Conservation (phyloP, 2,113 vertebrate species). For the Notothenia rossii region DNA sequence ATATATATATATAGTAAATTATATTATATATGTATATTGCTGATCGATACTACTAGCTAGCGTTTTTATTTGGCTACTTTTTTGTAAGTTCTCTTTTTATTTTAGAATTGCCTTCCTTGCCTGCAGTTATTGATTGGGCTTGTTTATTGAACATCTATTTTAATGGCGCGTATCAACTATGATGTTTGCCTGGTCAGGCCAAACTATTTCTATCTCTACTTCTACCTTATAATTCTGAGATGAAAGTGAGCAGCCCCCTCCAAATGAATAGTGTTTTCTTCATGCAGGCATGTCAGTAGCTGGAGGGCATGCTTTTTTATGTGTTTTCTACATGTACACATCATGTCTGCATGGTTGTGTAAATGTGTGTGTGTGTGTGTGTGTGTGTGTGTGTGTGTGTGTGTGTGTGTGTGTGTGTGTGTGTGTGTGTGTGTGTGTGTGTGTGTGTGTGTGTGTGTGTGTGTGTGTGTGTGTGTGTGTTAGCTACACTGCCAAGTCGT, state of each 20-base stretch:
- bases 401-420: conserved; percentile 11
- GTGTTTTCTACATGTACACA: conserved; percentile 22
- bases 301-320: background rate
- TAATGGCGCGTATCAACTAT: too few species aligned
- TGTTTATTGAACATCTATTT: background rate
- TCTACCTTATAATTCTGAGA: background rate
- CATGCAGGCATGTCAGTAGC: conserved; percentile 2
- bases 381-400: background rate
- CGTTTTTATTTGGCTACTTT: background rate
- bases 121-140: background rate
- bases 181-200: background rate
- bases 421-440: conserved; percentile 22
- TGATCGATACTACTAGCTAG: background rate
- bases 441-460: conserved; percentile 16
- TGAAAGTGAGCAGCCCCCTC: conserved; percentile 27
- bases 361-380: background rate
- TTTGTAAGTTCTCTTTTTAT: background rate
- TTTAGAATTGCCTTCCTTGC: background rate
- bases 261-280: background rate
- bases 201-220: conserved; percentile 26
- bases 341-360: conserved; percentile 25
- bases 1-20: background rate
- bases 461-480: conserved; percentile 22
- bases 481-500: conserved; percentile 91
- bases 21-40: background rate